phyloP scores from a whole-genome alignment of 2,888 invertebrate species.

The Drosophila leonis region DNA sequence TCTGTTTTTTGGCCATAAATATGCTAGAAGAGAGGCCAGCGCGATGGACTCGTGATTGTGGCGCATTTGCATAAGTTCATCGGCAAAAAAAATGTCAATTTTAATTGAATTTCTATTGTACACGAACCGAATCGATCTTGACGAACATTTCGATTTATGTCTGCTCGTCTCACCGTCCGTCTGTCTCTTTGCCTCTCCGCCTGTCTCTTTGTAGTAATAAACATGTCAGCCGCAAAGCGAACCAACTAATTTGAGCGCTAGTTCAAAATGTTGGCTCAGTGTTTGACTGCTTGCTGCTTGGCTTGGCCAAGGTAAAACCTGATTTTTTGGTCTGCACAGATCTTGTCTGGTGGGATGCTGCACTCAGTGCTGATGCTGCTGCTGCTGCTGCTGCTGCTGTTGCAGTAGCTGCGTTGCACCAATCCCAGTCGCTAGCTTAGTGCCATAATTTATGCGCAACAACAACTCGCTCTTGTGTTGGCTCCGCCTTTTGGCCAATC shows the following conservation, averaged over 20 bases:
- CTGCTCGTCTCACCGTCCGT: constrained; percentile 22
- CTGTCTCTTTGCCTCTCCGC: constrained; percentile 9
- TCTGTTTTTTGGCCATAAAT: constrained; percentile 61
- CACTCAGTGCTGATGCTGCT: constrained; percentile 8
- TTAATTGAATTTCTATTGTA: constrained; percentile 80
- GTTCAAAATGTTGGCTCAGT: constrained; percentile 35
- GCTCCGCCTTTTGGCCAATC: constrained; percentile 80
- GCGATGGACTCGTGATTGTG: constrained; percentile 62
- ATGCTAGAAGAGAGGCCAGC: constrained; percentile 44
- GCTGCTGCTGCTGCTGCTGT: constrained; percentile 20
- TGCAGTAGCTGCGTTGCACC: constrained; percentile 65
- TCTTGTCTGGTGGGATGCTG: constrained; percentile 59
- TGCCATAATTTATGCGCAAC: constrained; percentile 82
- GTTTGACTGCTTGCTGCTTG: constrained; percentile 14
- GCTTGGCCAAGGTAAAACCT: constrained; percentile 54
- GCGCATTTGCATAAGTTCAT: constrained; percentile 62
- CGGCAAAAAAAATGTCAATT: constrained; percentile 73
- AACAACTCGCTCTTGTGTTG: constrained; percentile 69
- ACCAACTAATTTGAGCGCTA: constrained; percentile 68
- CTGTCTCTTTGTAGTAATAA: constrained; percentile 65
- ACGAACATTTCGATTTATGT: constrained; percentile 67
- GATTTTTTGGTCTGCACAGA: constrained; percentile 49
- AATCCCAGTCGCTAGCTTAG: constrained; percentile 82
- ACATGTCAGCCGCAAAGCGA: constrained; percentile 67
- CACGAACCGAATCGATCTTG: constrained; percentile 40